Percentiles rank a stretch among this genome's conserved stretches.
phyloP scores from a whole-genome alignment of 2,888 invertebrate species.

The Drosophila pegasa region DNA sequence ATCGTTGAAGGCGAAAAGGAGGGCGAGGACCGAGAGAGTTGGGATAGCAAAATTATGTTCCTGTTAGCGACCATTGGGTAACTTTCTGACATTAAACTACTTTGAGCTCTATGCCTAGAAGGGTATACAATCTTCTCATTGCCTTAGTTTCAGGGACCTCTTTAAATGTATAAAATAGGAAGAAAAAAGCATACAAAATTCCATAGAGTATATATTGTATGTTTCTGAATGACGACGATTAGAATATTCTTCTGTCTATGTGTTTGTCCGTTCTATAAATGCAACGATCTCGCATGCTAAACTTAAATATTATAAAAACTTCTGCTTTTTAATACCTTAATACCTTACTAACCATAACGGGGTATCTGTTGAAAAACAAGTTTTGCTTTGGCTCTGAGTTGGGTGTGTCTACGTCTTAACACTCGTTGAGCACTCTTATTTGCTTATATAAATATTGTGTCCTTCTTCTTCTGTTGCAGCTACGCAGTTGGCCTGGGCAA shows the following conservation, averaged over 20 bases:
- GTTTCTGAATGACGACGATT: not conserved
- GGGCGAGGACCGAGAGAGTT: conserved; percentile 92
- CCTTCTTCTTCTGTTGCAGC: conserved; percentile 58
- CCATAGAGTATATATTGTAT: not conserved
- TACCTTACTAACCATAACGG: too few relatives aligned
- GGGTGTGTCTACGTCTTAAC: not conserved
- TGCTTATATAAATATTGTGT: not conserved
- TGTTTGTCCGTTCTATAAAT: too few relatives aligned
- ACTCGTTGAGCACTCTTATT: not conserved
- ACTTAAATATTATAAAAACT: too few relatives aligned
- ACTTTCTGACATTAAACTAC: not conserved
- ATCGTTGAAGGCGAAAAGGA: conserved; percentile 90
- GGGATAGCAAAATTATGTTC: conserved; percentile 97
- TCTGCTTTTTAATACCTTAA: too few relatives aligned
- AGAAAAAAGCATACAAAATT: not conserved
- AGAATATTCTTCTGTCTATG: too few relatives aligned
- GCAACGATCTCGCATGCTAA: too few relatives aligned
- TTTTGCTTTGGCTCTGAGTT: too few relatives aligned
- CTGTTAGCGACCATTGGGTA: conserved; percentile 94
- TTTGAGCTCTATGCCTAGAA: not conserved
- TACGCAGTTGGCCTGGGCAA: conserved; percentile 98
- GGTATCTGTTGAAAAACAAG: too few relatives aligned
- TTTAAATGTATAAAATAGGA: too few relatives aligned
- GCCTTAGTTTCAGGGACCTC: too few relatives aligned
- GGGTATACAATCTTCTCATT: not conserved